These are phyloP conservation scores for Halichoeres trimaculatus DNA, from an alignment of 2,113 vertebrate species.

Conservation along the genomic window DNA sequence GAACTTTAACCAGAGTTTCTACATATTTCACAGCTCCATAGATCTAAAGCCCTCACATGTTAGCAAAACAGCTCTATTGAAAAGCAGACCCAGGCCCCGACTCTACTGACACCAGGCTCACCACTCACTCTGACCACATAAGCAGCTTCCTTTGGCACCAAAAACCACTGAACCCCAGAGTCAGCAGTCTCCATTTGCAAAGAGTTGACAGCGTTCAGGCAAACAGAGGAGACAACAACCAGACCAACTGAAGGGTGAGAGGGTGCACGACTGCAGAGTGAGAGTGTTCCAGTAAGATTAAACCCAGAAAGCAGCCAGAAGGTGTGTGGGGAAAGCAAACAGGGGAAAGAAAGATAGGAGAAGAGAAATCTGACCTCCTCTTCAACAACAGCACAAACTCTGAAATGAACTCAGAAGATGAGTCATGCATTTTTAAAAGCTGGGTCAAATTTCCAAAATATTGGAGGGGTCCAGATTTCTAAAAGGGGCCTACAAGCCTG, in stretches of 20 bases:
- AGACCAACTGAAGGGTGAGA: slow-evolving; percentile 7
- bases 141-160: slow-evolving; percentile 60
- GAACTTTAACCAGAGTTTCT: no score
- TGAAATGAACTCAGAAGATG: no score
- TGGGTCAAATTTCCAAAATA: no score
- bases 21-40: no score
- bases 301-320: background rate
- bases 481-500: no score
- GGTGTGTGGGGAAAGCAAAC: background rate
- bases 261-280: slow-evolving; percentile 3
- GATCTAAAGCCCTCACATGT: slow-evolving; percentile 4
- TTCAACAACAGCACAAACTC: no score
- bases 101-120: slow-evolving; percentile 27
- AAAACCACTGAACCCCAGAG: slow-evolving; percentile 45
- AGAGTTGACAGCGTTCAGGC: slow-evolving; percentile 31
- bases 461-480: no score
- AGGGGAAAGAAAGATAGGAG: background rate
- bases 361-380: background rate
- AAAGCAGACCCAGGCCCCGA: slow-evolving; percentile 13
- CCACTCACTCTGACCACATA: slow-evolving; percentile 49
- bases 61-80: slow-evolving; percentile 21
- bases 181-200: slow-evolving; percentile 68
- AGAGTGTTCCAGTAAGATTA: background rate
- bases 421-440: no score
- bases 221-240: slow-evolving; percentile 36